phyloP scores from a whole-genome alignment of 2,888 invertebrate species.

The Apoderus coryli region DNA sequence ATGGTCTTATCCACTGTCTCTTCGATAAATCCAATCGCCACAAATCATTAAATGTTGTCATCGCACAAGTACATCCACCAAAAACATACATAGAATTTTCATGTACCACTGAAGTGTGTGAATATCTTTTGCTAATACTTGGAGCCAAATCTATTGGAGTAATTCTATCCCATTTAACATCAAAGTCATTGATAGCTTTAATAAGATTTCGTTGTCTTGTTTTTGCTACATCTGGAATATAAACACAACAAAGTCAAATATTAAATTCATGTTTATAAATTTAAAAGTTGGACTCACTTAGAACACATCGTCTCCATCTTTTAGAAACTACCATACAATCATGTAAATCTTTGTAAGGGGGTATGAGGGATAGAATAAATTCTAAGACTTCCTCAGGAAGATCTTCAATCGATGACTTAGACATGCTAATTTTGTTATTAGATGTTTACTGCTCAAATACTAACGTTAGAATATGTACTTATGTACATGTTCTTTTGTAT shows the following conservation, averaged over 20 bases:
- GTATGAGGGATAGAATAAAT: slow-evolving; percentile 75
- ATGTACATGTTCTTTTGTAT: too few species aligned
- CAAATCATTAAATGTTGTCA: slow-evolving; percentile 92
- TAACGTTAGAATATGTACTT: too few species aligned
- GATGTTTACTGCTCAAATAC: too few species aligned
- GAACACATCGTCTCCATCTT: slow-evolving; percentile 70
- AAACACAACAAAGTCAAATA: not conserved
- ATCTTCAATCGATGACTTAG: slow-evolving; percentile 39
- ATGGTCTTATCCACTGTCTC: slow-evolving; percentile 70
- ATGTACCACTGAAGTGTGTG: slow-evolving; percentile 76
- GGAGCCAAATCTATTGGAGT: slow-evolving; percentile 44
- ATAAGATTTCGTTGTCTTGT: slow-evolving; percentile 60
- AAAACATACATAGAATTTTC: slow-evolving; percentile 86
- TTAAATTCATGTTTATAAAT: slow-evolving; percentile 5
- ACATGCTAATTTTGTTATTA: not conserved
- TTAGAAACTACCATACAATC: slow-evolving; percentile 75
- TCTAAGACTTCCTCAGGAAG: slow-evolving; percentile 89
- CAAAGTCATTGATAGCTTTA: slow-evolving; percentile 61
- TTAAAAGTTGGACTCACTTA: slow-evolving; percentile 49
- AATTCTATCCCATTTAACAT: slow-evolving; percentile 58
- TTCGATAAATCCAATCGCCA: slow-evolving; percentile 85
- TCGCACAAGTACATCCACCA: slow-evolving; percentile 88
- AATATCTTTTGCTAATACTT: slow-evolving; percentile 81
- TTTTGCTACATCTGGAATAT: slow-evolving; percentile 55
- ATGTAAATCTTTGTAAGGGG: slow-evolving; percentile 82